Evolutionary conservation across 1,140 invertebrate genomes (phyloP).

Genomic region (Lordiphosa mommai): DNA sequence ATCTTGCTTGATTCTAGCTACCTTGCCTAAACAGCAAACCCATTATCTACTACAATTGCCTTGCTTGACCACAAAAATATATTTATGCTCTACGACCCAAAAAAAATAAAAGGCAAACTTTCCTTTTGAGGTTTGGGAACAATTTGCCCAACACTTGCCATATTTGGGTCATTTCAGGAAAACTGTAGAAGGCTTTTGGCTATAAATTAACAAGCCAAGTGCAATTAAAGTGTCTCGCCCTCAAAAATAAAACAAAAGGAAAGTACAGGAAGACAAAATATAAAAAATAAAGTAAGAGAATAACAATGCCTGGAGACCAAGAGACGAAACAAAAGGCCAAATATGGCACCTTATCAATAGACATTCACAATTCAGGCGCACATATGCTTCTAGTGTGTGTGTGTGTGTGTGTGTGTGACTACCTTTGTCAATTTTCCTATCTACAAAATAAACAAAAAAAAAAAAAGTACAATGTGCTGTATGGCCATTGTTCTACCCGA

Average conservation of each 20-base stretch:
- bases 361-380: not conserved
- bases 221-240: conserved; percentile 35
- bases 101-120: too few species aligned
- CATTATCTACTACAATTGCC: too few species aligned
- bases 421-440: conserved; percentile 35
- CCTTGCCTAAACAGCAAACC: too few species aligned
- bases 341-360: conserved; percentile 21
- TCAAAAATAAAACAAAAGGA: conserved; percentile 1
- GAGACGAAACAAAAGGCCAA: conserved; percentile 21
- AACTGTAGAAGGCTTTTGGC: conserved; percentile 8
- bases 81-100: too few species aligned
- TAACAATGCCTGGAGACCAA: conserved; percentile 27
- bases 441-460: conserved; percentile 14
- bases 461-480: conserved; percentile 14
- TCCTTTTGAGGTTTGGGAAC: too few species aligned
- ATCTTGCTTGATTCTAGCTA: too few species aligned
- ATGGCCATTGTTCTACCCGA: conserved; percentile 27
- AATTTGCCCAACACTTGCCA: not conserved
- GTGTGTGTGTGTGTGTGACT: conserved; percentile 3
- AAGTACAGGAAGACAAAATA: conserved; percentile 5
- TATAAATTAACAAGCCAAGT: conserved; percentile 28
- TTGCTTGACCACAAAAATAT: too few species aligned
- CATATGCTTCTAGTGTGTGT: not conserved
- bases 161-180: conserved; percentile 2
- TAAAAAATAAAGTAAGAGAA: not conserved